These are phyloP conservation scores for Amiota minor DNA, from an alignment of 2,888 invertebrate genomes.

Conservation along the genomic window DNA sequence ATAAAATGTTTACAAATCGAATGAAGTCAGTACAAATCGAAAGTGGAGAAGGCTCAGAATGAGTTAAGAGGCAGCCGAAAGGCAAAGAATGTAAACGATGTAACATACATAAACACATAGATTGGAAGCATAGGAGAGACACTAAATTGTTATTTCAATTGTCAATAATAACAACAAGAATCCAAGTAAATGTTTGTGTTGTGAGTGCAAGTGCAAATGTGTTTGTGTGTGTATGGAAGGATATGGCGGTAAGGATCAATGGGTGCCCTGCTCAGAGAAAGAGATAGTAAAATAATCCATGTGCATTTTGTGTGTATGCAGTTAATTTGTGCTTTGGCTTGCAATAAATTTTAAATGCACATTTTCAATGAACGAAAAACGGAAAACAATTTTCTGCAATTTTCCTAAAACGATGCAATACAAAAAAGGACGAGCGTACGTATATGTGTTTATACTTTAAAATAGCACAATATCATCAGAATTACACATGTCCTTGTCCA, in stretches of 20 bases:
- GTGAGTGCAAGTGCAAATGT: neutral
- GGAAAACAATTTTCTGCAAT: slow-evolving; percentile 66
- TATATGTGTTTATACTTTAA: neutral
- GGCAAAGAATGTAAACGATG: neutral
- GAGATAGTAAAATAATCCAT: neutral
- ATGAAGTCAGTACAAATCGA: slow-evolving; percentile 1
- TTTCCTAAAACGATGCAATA: slow-evolving; percentile 57
- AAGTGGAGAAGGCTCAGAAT: neutral
- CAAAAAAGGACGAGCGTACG: neutral
- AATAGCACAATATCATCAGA: neutral
- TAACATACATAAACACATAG: too few species aligned
- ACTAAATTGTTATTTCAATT: slow-evolving; percentile 55
- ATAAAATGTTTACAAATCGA: slow-evolving; percentile 22
- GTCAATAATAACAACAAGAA: slow-evolving; percentile 41
- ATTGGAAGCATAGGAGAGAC: neutral
- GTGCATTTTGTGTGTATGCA: slow-evolving; percentile 44
- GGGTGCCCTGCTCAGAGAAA: neutral
- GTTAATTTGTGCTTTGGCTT: slow-evolving; percentile 63
- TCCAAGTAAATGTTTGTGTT: neutral
- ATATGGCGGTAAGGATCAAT: neutral
- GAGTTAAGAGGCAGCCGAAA: neutral
- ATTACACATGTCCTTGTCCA: slow-evolving; percentile 40
- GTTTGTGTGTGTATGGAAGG: neutral
- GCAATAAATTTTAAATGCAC: slow-evolving; percentile 67
- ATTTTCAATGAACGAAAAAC: slow-evolving; percentile 59